Base-by-base conservation (phyloP, 2,888 invertebrate genomes). In the Zaprionus obscuricornis region DNA sequence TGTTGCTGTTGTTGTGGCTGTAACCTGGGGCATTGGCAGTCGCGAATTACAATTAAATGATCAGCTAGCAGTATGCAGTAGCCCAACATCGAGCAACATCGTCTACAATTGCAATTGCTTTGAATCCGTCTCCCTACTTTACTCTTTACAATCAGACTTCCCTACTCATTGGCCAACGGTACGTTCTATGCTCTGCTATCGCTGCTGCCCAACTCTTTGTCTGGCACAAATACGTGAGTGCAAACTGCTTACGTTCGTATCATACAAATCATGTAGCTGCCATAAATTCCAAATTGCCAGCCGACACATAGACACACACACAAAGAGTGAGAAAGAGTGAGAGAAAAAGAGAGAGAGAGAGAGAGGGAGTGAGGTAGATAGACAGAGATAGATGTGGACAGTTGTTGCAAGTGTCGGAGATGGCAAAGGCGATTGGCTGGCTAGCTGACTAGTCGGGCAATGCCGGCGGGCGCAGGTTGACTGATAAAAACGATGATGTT, bases 251-350 rank as follows among this genome's bases (percentile, higher is more conserved):
- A 86, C 82, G 86, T 63, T 82, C 71, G 57, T 72, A 76, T 82
- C 74, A 72, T 68, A 87, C 84, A 87, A 87, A 82, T 88, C 86
- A 88, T 88, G 79, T 74, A 66, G 72, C 77, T 79, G 73, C 74
- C 81, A 88, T 86, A 87, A 88, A 87, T 88, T 86, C 77, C 75
- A 76, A 87, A 86, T 86, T 83, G 85, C 84, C 86, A 83, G 66
- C 65, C 85, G 47, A 72, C 54, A 63, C 63, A 67, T 69, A 67
- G 52, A 64, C 51, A 56, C 24, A 36, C 7, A 59, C 17, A 6
- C 13, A 46, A 20, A 26, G 43, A 27, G 22, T 31, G 27, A 22
- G n/a, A 34, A 18, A n/a, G 10, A 7, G 6, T n/a, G n/a, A n/a
- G 14, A 24, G n/a, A 26, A 14, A 31, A 24, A 11, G 13, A 36